These are phyloP conservation scores for Chymomyza costata DNA, from an alignment of 1,140 invertebrate species.

Conservation along the genomic window DNA sequence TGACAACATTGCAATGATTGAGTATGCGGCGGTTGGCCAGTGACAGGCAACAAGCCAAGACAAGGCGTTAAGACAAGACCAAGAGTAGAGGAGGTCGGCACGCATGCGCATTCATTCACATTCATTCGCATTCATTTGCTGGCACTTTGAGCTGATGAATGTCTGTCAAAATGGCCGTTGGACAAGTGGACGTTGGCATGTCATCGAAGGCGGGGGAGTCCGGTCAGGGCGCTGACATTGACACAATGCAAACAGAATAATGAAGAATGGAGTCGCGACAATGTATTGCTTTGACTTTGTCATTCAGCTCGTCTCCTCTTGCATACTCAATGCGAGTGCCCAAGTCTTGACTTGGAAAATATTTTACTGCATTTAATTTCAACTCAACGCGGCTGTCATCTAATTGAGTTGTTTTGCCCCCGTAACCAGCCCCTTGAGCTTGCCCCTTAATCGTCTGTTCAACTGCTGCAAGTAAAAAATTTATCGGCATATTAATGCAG, in stretches of 20 bases:
- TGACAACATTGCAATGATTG: constrained; percentile 46
- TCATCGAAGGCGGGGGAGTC: not conserved
- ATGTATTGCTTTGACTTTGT: no score
- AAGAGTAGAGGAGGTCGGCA: not conserved
- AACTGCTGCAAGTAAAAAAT: constrained; percentile 35
- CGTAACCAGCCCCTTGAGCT: not conserved
- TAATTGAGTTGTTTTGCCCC: constrained; percentile 70
- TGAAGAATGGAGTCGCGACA: constrained; percentile 26
- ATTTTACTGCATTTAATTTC: constrained; percentile 67
- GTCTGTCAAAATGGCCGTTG: constrained; percentile 63
- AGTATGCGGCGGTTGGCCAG: constrained; percentile 53
- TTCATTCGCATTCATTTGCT: constrained; percentile 12
- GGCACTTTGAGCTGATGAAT: constrained; percentile 43
- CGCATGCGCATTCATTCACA: not conserved
- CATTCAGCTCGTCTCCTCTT: no score
- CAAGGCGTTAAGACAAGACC: not conserved
- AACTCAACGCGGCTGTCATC: constrained; percentile 46
- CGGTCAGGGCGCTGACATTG: constrained; percentile 33
- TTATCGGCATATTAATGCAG: constrained; percentile 71
- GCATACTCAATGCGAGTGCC: no score
- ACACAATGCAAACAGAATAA: constrained; percentile 40
- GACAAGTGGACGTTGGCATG: not conserved
- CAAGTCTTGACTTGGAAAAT: constrained; percentile 40
- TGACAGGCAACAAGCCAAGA: constrained; percentile 29
- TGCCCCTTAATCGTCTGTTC: not conserved